Conservation (phyloP, 1,140 invertebrate genomes). For the Drosophila tsacasi region DNA sequence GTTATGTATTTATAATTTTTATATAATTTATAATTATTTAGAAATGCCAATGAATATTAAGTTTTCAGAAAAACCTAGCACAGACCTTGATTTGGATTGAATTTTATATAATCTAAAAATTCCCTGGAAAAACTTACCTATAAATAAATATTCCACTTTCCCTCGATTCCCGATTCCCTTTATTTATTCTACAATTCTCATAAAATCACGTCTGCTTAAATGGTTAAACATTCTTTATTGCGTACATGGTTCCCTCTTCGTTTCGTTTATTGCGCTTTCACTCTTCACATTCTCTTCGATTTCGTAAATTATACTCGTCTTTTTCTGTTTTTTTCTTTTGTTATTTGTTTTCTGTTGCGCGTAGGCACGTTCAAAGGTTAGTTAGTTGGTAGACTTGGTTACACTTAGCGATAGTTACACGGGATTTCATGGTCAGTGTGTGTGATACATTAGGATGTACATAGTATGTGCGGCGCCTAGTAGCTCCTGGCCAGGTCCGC, state of each 20-base stretch:
- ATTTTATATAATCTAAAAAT: neutral
- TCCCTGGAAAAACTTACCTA: neutral
- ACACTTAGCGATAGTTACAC: conserved; percentile 43
- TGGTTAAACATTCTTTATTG: conserved; percentile 27
- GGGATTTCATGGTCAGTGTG: conserved; percentile 17
- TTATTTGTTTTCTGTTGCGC: conserved; percentile 10
- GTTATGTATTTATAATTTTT: too few relatives aligned
- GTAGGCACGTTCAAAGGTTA: conserved; percentile 51
- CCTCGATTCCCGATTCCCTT: neutral
- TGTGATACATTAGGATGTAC: conserved; percentile 17
- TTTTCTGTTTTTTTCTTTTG: neutral
- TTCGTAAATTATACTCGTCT: conserved; percentile 11
- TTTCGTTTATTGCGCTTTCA: conserved; percentile 27
- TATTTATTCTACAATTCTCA: conserved; percentile 42
- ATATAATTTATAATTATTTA: too few relatives aligned
- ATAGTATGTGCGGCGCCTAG: conserved; percentile 19
- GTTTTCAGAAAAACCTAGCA: too few relatives aligned
- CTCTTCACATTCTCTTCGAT: conserved; percentile 17
- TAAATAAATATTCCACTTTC: neutral
- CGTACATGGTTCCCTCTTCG: conserved; percentile 18
- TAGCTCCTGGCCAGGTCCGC: conserved; percentile 53
- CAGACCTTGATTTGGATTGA: too few relatives aligned
- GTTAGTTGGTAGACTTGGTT: conserved; percentile 56
- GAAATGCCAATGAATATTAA: too few relatives aligned
- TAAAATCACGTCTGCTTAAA: conserved; percentile 22